Evolutionary conservation across 1,140 invertebrate genomes (phyloP).

Genomic region (Bradysia coprophila): DNA sequence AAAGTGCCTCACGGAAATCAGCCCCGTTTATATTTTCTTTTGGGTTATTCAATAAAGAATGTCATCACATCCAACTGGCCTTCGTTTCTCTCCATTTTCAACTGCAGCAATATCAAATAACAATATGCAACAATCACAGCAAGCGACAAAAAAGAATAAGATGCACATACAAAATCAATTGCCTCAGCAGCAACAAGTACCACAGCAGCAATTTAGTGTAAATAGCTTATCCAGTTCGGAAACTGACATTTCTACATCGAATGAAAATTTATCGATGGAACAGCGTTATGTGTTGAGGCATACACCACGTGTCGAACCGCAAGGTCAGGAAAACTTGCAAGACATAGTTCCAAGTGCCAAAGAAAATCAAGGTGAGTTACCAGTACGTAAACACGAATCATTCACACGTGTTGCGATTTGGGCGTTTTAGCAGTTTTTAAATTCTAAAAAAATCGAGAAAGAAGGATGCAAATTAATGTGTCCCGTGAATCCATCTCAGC

Average conservation of each 20-base stretch:
- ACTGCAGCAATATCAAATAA: background rate
- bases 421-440: background rate
- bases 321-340: constrained; percentile 68
- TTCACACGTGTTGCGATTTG: background rate
- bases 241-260: constrained; percentile 30
- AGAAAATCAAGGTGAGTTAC: constrained; percentile 18
- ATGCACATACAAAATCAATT: no score
- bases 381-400: background rate
- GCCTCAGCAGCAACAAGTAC: background rate
- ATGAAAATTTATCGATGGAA: constrained; percentile 73
- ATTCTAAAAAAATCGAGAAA: no score
- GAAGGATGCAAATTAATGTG: no score
- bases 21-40: no score
- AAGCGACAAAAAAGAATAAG: background rate
- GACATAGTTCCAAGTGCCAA: constrained; percentile 23
- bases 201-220: background rate
- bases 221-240: background rate
- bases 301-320: constrained; percentile 73
- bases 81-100: constrained; percentile 1
- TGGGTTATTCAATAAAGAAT: background rate
- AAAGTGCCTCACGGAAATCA: no score
- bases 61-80: background rate
- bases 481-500: no score
- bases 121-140: background rate
- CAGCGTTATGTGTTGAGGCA: constrained; percentile 66